These are phyloP conservation scores for Bryconaethiops microstoma DNA, from an alignment of 2,797 vertebrate genomes.

Conservation along the genomic window DNA sequence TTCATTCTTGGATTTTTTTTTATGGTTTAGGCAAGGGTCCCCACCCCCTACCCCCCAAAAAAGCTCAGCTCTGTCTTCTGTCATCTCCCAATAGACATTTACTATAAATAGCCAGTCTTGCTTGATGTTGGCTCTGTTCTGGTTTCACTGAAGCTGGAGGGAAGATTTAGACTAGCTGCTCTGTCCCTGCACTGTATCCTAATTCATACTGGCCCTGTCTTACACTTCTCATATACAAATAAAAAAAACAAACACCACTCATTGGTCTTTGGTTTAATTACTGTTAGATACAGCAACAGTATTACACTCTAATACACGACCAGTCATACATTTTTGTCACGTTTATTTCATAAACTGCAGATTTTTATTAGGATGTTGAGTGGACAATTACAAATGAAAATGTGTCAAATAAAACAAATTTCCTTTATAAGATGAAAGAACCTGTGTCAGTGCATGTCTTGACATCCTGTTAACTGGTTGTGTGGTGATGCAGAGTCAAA, in stretches of 20 bases:
- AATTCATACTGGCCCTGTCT: background rate
- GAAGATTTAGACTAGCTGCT: background rate
- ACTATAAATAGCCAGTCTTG: conserved; percentile 24
- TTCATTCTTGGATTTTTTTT: background rate
- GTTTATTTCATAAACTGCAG: no score
- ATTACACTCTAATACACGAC: no score
- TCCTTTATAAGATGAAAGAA: no score
- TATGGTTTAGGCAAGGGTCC: background rate
- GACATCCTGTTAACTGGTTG: no score
- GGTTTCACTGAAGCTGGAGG: background rate
- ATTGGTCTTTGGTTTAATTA: background rate
- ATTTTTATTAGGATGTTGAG: no score
- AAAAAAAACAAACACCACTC: background rate
- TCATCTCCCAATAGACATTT: conserved; percentile 8
- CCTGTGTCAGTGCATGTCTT: no score
- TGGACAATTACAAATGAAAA: no score
- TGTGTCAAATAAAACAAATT: no score
- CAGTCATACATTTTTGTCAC: no score
- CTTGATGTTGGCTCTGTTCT: background rate
- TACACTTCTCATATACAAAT: background rate
- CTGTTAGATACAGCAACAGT: no score
- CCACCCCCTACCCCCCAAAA: no score
- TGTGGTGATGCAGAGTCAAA: no score
- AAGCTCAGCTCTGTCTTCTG: background rate
- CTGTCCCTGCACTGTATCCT: background rate